These are phyloP conservation scores for Saguinus midas DNA, from an alignment of 2,113 vertebrate genomes.

Conservation along the genomic window DNA sequence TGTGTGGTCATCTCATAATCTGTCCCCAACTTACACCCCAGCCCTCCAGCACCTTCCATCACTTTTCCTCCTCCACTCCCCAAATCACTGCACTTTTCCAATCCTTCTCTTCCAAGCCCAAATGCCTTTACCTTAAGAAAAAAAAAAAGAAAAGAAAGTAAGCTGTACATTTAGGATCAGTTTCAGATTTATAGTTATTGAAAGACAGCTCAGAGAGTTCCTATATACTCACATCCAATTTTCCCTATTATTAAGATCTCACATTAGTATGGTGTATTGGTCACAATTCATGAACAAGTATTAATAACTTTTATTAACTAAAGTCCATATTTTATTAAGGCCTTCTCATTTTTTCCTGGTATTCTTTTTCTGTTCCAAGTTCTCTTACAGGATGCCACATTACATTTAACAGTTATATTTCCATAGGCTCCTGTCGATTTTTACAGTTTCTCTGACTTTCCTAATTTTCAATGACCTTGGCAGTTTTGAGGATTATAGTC, in stretches of 20 bases:
- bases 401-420: neutral
- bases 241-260: neutral
- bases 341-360: neutral
- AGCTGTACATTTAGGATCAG: neutral
- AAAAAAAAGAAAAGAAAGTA: no score
- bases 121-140: no score
- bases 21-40: no score
- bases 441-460: neutral
- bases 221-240: neutral
- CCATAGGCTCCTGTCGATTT: neutral
- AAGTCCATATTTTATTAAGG: neutral
- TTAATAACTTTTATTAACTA: neutral
- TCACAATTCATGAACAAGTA: neutral
- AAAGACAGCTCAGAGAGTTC: neutral
- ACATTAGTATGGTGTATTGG: neutral
- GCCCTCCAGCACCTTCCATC: no score
- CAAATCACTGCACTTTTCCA: no score
- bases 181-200: neutral
- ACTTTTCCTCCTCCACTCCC: no score
- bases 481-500: neutral
- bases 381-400: neutral
- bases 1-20: no score
- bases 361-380: neutral
- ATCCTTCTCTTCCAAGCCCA: no score
- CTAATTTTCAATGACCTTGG: conserved; percentile 1